Percentiles rank a stretch among this genome's conserved stretches.
Conservation (phyloP, 2,888 invertebrate species). For the Thymelicus lineola region DNA sequence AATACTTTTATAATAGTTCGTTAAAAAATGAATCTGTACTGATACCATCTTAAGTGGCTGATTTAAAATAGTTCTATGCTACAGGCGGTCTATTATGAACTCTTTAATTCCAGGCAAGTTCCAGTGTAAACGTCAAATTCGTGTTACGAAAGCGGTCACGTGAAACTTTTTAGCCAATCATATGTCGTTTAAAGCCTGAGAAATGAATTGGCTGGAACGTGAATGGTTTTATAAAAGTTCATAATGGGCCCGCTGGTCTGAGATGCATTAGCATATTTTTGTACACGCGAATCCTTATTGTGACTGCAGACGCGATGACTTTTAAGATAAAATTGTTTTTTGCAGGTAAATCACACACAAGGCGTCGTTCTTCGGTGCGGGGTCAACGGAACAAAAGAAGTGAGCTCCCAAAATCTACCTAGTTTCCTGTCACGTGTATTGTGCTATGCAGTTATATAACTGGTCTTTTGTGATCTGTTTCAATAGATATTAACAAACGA, state of each 20-base stretch:
- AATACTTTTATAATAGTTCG: not conserved
- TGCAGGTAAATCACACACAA: constrained; percentile 84
- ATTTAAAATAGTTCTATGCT: not conserved
- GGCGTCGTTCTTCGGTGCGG: constrained; percentile 86
- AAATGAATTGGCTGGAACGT: too few species aligned
- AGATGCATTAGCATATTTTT: constrained; percentile 17
- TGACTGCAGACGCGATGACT: constrained; percentile 17
- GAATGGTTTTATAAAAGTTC: too few species aligned
- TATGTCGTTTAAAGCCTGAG: too few species aligned
- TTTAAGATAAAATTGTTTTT: constrained; percentile 46
- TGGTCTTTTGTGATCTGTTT: constrained; percentile 32
- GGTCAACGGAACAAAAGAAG: constrained; percentile 82
- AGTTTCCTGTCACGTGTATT: constrained; percentile 27
- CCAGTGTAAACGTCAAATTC: too few species aligned
- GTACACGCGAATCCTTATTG: constrained; percentile 6
- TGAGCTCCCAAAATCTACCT: constrained; percentile 53
- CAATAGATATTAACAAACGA: constrained; percentile 25
- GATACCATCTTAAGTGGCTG: not conserved
- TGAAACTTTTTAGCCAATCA: too few species aligned
- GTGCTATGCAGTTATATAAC: constrained; percentile 23
- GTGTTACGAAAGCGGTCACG: too few species aligned
- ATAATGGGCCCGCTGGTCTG: too few species aligned
- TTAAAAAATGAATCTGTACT: not conserved
- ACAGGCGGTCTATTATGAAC: too few species aligned
- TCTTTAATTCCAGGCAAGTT: too few species aligned